Percentiles rank a stretch among this genome's conserved stretches.
Conservation (phyloP, 2,797 vertebrate genomes). For the Rhabdomys pumilio region DNA sequence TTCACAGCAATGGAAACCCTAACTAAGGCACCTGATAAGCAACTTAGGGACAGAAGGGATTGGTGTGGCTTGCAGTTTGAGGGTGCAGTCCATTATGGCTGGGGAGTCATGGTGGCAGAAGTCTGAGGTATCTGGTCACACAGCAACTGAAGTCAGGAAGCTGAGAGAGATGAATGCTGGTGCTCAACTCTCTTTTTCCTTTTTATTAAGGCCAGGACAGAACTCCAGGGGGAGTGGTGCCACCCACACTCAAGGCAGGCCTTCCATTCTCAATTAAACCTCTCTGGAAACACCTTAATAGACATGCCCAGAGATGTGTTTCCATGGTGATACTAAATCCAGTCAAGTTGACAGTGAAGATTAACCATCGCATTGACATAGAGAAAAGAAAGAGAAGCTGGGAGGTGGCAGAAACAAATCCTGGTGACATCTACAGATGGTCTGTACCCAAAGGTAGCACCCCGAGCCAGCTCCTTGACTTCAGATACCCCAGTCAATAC, state of each 20-base stretch:
- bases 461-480: neutral
- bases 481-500: neutral
- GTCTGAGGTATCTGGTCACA: neutral
- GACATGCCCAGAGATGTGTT: neutral
- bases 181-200: neutral
- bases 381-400: neutral
- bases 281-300: neutral
- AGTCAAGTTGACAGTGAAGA: constrained; percentile 31
- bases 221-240: neutral
- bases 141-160: neutral
- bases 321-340: constrained; percentile 20
- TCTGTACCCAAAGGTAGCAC: neutral
- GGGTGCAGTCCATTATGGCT: neutral
- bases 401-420: neutral
- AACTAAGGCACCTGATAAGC: neutral
- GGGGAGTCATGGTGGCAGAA: neutral
- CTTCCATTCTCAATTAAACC: neutral
- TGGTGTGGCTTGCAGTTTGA: neutral
- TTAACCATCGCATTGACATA: neutral
- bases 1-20: neutral
- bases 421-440: neutral
- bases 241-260: neutral
- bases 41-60: neutral
- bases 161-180: neutral
- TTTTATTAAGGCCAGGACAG: neutral